phyloP scores from a whole-genome alignment of 2,888 invertebrate species.

The Erebia ligea region DNA sequence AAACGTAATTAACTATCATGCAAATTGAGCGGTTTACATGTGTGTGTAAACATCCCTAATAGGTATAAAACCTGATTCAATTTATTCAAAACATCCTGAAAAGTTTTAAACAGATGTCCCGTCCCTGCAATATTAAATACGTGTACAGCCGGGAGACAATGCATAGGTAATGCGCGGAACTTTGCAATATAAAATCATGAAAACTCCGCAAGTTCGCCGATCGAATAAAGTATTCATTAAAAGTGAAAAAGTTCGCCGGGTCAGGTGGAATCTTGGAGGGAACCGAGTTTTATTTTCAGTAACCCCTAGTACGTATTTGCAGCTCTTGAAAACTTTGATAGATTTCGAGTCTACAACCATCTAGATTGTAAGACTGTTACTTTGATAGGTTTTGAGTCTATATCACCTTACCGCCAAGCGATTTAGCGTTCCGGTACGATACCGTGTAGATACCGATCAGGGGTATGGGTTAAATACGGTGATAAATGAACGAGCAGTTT shows the following conservation, averaged over 20 bases:
- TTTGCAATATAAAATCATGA: constrained; percentile 79
- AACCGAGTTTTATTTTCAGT: constrained; percentile 33
- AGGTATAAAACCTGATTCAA: constrained; percentile 30
- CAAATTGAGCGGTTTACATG: neutral
- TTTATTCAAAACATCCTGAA: constrained; percentile 34
- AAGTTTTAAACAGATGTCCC: constrained; percentile 40
- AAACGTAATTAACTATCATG: too few species aligned
- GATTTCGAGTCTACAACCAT: too few species aligned
- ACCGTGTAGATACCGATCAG: too few species aligned
- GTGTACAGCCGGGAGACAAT: constrained; percentile 63
- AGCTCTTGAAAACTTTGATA: too few species aligned
- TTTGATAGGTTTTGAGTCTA: too few species aligned
- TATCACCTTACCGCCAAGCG: too few species aligned
- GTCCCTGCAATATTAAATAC: constrained; percentile 65
- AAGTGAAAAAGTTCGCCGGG: constrained; percentile 54
- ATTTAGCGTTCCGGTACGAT: too few species aligned
- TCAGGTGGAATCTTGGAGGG: constrained; percentile 59
- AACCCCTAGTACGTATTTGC: too few species aligned
- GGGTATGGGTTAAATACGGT: too few species aligned
- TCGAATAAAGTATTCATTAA: constrained; percentile 78
- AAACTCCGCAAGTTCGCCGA: constrained; percentile 63
- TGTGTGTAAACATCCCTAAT: neutral
- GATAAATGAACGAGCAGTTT: too few species aligned
- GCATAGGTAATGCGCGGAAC: constrained; percentile 75
- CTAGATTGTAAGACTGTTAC: too few species aligned